Percentiles rank a stretch among this genome's conserved stretches.
Conservation (phyloP, 2,888 invertebrate genomes). For the Clostera curtula region DNA sequence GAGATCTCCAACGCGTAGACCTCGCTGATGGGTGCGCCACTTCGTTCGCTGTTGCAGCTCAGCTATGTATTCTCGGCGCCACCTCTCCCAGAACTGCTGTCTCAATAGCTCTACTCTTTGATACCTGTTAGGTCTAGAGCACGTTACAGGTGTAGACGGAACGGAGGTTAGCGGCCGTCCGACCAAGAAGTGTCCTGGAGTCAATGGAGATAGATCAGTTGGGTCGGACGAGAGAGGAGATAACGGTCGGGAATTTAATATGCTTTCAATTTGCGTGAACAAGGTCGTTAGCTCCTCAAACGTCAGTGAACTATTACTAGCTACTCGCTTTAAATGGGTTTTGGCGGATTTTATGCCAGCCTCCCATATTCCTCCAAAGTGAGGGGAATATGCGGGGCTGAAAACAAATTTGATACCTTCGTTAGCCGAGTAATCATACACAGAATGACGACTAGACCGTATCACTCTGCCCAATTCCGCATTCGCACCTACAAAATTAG, state of each 20-base stretch:
- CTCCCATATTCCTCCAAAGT: slow-evolving; percentile 15
- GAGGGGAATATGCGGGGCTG: slow-evolving; percentile 12
- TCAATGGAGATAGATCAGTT: slow-evolving; percentile 8
- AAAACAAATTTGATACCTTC: slow-evolving; percentile 11
- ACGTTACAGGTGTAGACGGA: no score
- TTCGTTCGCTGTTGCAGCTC: no score
- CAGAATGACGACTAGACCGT: no score
- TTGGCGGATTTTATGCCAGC: no score
- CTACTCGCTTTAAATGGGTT: slow-evolving; percentile 3
- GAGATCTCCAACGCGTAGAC: no score
- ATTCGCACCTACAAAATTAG: slow-evolving; percentile 15
- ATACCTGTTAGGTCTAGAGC: no score
- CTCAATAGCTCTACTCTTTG: no score
- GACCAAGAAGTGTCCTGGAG: slow-evolving; percentile 13
- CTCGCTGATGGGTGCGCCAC: no score
- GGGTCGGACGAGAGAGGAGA: slow-evolving; percentile 1
- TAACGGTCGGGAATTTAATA: slow-evolving; percentile 13
- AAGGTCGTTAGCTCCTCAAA: slow-evolving; percentile 13
- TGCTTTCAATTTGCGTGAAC: slow-evolving; percentile 11
- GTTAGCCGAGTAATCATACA: background rate
- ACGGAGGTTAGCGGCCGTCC: slow-evolving; percentile 10
- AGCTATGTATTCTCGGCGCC: no score
- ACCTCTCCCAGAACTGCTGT: no score
- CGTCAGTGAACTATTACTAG: slow-evolving; percentile 9
- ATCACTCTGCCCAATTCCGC: slow-evolving; percentile 1